These are phyloP conservation scores for Neuroterus valhalla DNA, from an alignment of 1,140 invertebrate species.

Conservation along the genomic window DNA sequence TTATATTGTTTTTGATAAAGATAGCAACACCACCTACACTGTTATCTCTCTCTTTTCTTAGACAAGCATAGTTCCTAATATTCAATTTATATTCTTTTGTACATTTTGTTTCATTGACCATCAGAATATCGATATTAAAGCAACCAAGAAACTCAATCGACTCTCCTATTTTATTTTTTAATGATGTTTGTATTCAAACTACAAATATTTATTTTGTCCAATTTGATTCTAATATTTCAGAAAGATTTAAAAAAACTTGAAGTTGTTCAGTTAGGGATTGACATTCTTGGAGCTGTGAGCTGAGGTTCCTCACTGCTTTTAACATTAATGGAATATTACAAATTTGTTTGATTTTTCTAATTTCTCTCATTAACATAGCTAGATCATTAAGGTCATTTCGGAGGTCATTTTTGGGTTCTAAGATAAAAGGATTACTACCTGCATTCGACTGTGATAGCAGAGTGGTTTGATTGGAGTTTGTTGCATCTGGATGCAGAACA, in stretches of 20 bases:
- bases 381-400: too few species aligned
- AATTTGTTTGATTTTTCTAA: slow-evolving; percentile 40
- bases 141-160: slow-evolving; percentile 49
- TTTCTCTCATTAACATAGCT: too few species aligned
- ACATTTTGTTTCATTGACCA: too few species aligned
- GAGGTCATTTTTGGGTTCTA: slow-evolving; percentile 18
- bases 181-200: slow-evolving; percentile 55
- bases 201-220: slow-evolving; percentile 43
- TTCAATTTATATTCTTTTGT: too few species aligned
- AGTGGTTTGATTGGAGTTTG: too few species aligned
- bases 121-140: too few species aligned
- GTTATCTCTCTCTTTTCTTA: too few species aligned
- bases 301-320: slow-evolving; percentile 37
- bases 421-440: neutral
- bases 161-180: slow-evolving; percentile 47
- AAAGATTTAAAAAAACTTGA: slow-evolving; percentile 43
- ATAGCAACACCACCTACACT: too few species aligned
- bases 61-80: too few species aligned
- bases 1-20: slow-evolving; percentile 47
- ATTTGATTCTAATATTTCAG: slow-evolving; percentile 38
- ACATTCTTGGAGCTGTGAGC: slow-evolving; percentile 41
- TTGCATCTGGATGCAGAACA: too few species aligned
- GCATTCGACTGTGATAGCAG: neutral
- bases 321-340: slow-evolving; percentile 46
- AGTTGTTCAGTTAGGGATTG: slow-evolving; percentile 43